phyloP scores from a whole-genome alignment of 2,113 vertebrate genomes.

The Xenopus borealis region DNA sequence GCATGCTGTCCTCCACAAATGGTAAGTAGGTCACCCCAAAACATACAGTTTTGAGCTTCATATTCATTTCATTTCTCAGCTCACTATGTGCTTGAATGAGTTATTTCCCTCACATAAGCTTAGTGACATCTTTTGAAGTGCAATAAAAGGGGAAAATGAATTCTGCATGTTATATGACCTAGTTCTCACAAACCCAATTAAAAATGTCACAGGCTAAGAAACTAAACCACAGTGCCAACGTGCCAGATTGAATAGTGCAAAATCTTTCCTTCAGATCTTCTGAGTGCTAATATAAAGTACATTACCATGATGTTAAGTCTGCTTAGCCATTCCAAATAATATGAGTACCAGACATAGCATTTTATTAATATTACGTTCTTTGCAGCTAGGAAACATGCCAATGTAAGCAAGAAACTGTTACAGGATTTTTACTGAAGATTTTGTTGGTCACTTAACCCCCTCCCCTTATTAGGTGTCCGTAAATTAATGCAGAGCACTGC shows the following conservation, averaged over 20 bases:
- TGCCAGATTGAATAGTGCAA: constrained; percentile 20
- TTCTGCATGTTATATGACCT: constrained; percentile 2
- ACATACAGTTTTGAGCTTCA: too few relatives aligned
- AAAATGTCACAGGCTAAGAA: constrained; percentile 18
- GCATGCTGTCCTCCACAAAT: too few relatives aligned
- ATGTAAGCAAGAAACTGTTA: constrained; percentile 34
- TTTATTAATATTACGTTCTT: constrained; percentile 42
- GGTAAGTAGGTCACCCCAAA: too few relatives aligned
- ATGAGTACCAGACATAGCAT: constrained; percentile 38
- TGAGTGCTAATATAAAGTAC: constrained; percentile 45
- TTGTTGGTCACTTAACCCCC: constrained; percentile 36
- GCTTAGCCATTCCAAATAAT: constrained; percentile 44
- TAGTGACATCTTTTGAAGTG: neutral
- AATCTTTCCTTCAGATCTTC: constrained; percentile 26
- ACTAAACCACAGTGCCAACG: constrained; percentile 25
- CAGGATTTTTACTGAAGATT: constrained; percentile 34
- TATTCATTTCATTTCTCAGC: neutral
- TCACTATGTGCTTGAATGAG: neutral
- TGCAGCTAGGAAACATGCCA: constrained; percentile 38
- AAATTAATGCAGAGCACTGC: constrained; percentile 18
- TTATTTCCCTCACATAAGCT: neutral
- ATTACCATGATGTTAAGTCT: constrained; percentile 38
- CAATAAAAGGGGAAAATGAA: constrained; percentile 2
- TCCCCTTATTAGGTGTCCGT: constrained; percentile 4
- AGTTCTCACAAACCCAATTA: constrained; percentile 14